Conservation (phyloP, 2,888 invertebrate species). For the Drosophila sordidula region DNA sequence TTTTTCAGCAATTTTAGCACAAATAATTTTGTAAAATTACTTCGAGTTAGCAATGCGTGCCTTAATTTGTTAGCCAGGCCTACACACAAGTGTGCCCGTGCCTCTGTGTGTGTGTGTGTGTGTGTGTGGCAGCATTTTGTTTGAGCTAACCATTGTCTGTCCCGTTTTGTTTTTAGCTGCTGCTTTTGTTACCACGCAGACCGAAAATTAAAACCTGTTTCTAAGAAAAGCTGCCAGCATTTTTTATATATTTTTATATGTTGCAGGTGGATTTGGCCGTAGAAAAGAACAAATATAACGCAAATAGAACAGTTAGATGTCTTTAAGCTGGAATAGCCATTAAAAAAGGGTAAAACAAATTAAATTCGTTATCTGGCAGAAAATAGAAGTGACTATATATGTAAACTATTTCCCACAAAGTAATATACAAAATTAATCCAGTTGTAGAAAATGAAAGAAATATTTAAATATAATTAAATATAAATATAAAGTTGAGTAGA, state of each 20-base stretch:
- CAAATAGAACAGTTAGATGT: background rate
- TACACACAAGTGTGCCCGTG: background rate
- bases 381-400: background rate
- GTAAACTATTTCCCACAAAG: no score
- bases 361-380: background rate
- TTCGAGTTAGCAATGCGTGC: conserved; percentile 34
- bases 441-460: no score
- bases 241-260: background rate
- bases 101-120: background rate
- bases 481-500: no score
- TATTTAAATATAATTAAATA: no score
- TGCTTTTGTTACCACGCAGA: conserved; percentile 3
- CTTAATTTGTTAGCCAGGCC: conserved; percentile 37
- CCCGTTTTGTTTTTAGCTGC: background rate
- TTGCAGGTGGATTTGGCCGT: no score
- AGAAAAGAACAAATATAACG: background rate
- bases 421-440: no score
- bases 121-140: background rate
- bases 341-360: background rate
- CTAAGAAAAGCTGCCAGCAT: conserved; percentile 2
- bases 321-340: background rate
- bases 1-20: conserved; percentile 28
- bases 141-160: conserved; percentile 8
- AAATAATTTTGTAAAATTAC: conserved; percentile 42
- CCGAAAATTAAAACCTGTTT: background rate